Conservation (phyloP, 2,888 invertebrate species). For the Lasioglossum leucozonium region DNA sequence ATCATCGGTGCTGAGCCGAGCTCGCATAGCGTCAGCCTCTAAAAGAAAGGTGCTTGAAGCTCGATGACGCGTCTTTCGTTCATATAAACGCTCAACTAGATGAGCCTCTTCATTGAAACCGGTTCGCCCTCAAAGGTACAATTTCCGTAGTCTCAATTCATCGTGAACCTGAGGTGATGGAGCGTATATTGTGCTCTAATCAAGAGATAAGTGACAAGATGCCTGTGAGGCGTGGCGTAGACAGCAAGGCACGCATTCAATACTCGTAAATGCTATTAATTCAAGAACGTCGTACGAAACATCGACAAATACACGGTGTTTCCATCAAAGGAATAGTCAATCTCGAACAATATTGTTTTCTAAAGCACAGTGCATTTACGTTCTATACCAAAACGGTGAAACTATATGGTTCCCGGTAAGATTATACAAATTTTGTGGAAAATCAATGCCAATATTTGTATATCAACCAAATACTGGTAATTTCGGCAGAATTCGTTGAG, state of each 20-base stretch:
- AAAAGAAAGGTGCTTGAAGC: neutral
- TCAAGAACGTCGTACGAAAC: neutral
- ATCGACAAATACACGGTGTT: neutral
- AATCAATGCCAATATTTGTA: neutral
- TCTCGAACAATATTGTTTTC: neutral
- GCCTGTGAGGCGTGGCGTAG: slow-evolving; percentile 9
- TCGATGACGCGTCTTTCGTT: slow-evolving; percentile 3
- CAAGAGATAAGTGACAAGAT: slow-evolving; percentile 11
- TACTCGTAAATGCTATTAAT: neutral
- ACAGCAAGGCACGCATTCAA: neutral
- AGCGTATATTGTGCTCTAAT: slow-evolving; percentile 19
- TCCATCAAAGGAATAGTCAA: neutral
- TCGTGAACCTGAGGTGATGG: neutral
- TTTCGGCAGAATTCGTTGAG: neutral
- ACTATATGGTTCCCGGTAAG: neutral
- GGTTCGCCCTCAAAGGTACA: neutral
- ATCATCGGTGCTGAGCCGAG: neutral
- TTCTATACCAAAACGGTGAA: neutral
- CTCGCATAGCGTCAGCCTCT: no score
- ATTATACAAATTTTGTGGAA: neutral
- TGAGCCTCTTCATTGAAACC: slow-evolving; percentile 3
- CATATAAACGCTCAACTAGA: neutral
- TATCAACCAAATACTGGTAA: neutral
- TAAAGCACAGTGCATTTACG: neutral
- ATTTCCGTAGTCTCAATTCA: slow-evolving; percentile 14